Evolutionary conservation across 2,797 vertebrate species (phyloP), one percentile per base, ranked within the genome.

Genomic region (Pangasius sanitwongsei): DNA sequence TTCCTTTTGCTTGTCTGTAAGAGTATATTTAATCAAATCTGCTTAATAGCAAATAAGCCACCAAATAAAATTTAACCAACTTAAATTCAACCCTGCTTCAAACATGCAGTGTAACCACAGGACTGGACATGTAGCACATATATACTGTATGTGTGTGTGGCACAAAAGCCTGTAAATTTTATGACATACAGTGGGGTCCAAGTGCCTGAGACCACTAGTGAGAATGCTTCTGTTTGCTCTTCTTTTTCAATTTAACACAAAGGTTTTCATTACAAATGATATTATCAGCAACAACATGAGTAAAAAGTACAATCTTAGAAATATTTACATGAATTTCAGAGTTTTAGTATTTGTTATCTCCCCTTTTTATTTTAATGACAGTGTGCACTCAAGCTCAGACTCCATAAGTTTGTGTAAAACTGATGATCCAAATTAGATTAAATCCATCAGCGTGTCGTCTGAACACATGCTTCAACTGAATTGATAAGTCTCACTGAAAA

Each of bases 1-100:
- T 90, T 94, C 41, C 92, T 96, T 94, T 96, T 97, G 87, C 93
- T 94, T 37, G 92, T 94, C 98, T 99, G 91, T 37, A 61, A 87
- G 65, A 88, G 59, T 25, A 85, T 23, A 53, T 34, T 25, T 23
- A n/a, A 61, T 61, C 41, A 83, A 63, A 31, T 55, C 74, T 55
- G 1, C 18, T 72, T 72, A 57, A 50, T 4, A 84, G 57, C 16
- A 81, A 61, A 59, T 59, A 57, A 57, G 1, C 2, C 11, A 1
- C 5, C 75, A 31, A 31, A 78, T 18, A 53, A 31, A 34, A 55
- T 53, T 59, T 59, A 34, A 13, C 3, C 50, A 34, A 34, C 8
- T 18, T 78, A 53, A 31, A 2, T 59, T 59, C 8, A 55, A 78
- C 28, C 15, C 15, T 53, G 3, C 28, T 78, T 31, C 16, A n/a